Evolutionary conservation across 2,113 vertebrate species (phyloP).

Genomic region (Lutjanus erythropterus): DNA sequence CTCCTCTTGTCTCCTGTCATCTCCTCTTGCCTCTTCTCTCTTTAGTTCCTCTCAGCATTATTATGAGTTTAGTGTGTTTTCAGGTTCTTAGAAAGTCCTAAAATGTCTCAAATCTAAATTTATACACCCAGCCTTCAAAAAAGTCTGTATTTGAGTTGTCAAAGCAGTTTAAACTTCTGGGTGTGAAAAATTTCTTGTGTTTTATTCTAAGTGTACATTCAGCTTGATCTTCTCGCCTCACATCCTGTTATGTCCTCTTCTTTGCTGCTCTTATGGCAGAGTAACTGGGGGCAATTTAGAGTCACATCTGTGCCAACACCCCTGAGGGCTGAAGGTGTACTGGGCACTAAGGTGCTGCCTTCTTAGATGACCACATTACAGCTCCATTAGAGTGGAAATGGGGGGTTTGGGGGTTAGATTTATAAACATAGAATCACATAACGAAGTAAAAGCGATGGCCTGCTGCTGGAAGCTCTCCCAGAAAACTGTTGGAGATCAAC

Average conservation of each 20-base stretch:
- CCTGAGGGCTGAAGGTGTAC: constrained; percentile 23
- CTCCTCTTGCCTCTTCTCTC: neutral
- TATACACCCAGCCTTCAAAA: neutral
- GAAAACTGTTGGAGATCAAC: constrained; percentile 27
- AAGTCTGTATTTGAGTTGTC: neutral
- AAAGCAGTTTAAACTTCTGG: neutral
- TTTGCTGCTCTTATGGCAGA: constrained; percentile 8
- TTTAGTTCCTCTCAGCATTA: too few species aligned
- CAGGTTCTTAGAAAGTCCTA: neutral
- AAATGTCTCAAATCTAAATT: neutral
- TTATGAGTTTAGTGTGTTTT: neutral
- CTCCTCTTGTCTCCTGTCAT: neutral
- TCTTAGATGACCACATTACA: constrained; percentile 39
- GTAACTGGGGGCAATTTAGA: constrained; percentile 34
- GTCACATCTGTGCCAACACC: constrained; percentile 39
- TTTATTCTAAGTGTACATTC: constrained; percentile 13
- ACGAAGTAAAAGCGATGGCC: constrained; percentile 19
- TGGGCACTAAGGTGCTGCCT: constrained; percentile 25
- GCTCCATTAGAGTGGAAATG: constrained; percentile 48
- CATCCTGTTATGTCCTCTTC: neutral
- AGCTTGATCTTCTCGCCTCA: neutral
- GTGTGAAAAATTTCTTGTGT: neutral
- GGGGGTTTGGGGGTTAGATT: constrained; percentile 22
- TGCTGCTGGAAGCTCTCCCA: constrained; percentile 42
- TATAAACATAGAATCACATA: constrained; percentile 38